These are phyloP conservation scores for Saccostrea echinata DNA, from an alignment of 1,140 invertebrate genomes.

Conservation along the genomic window DNA sequence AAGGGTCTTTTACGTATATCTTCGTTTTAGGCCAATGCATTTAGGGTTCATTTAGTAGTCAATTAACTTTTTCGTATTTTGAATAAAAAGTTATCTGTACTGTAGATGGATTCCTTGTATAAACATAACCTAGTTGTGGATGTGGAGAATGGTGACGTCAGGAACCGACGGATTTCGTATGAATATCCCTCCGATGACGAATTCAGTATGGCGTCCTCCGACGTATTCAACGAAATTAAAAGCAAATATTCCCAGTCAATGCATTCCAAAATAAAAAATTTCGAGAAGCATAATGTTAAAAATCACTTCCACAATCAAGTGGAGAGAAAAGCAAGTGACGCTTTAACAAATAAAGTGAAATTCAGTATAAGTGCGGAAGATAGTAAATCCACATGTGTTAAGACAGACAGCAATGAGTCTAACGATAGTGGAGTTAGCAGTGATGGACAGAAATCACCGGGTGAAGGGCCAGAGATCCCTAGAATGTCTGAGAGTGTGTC, in stretches of 20 bases:
- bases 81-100: background rate
- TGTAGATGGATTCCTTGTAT: slow-evolving; percentile 6
- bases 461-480: background rate
- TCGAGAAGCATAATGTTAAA: background rate
- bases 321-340: background rate
- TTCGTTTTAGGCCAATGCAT: no score
- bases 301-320: slow-evolving; percentile 3
- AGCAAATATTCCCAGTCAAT: slow-evolving; percentile 17
- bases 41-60: no score
- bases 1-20: no score
- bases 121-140: slow-evolving; percentile 8
- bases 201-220: background rate
- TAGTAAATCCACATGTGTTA: background rate
- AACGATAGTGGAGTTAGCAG: background rate
- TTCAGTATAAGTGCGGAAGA: background rate
- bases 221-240: slow-evolving; percentile 4
- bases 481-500: background rate
- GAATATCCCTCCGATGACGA: slow-evolving; percentile 14
- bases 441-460: background rate
- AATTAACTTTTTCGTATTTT: no score
- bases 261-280: slow-evolving; percentile 26
- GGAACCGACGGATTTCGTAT: background rate
- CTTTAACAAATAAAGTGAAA: background rate
- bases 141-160: background rate
- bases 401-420: background rate